A percentile compares a stretch with the other conserved stretches of the same genome.
Evolutionary conservation across 2,113 vertebrate species (phyloP).

Genomic region (Chloroceryle aenea): DNA sequence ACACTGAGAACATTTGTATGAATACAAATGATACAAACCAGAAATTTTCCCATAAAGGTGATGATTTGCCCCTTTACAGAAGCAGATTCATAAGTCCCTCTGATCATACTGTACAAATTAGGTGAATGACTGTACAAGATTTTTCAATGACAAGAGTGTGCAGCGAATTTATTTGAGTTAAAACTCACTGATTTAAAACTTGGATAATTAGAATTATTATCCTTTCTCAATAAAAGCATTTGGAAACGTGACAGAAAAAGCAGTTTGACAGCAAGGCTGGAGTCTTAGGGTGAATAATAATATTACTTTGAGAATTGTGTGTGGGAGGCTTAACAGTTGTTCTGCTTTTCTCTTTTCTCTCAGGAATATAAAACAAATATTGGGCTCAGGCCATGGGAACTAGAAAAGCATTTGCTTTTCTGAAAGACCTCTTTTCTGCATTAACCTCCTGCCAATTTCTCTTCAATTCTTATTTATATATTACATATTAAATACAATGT

Average conservation of each 20-base stretch:
- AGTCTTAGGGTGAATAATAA: neutral
- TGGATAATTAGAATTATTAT: neutral
- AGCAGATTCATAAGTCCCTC: neutral
- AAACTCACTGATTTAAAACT: neutral
- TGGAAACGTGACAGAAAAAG: constrained; percentile 24
- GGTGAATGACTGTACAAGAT: neutral
- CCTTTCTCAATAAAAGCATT: neutral
- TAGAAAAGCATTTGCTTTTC: neutral
- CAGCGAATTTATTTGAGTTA: neutral
- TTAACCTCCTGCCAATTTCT: constrained; percentile 6
- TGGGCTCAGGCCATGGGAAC: constrained; percentile 63
- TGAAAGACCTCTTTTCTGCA: neutral
- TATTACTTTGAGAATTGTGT: constrained; percentile 39
- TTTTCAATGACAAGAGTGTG: neutral
- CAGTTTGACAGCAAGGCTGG: neutral
- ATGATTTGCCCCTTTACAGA: neutral
- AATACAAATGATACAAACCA: neutral
- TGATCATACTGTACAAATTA: neutral
- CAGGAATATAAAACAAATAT: constrained; percentile 41
- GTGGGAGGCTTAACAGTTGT: constrained; percentile 58
- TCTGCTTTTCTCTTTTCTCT: constrained; percentile 48
- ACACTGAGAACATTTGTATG: neutral
- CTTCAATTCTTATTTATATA: neutral
- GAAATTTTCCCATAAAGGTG: neutral
- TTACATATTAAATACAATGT: neutral